These are phyloP conservation scores for Propithecus coquereli DNA, from an alignment of 2,113 vertebrate genomes.

Conservation along the genomic window DNA sequence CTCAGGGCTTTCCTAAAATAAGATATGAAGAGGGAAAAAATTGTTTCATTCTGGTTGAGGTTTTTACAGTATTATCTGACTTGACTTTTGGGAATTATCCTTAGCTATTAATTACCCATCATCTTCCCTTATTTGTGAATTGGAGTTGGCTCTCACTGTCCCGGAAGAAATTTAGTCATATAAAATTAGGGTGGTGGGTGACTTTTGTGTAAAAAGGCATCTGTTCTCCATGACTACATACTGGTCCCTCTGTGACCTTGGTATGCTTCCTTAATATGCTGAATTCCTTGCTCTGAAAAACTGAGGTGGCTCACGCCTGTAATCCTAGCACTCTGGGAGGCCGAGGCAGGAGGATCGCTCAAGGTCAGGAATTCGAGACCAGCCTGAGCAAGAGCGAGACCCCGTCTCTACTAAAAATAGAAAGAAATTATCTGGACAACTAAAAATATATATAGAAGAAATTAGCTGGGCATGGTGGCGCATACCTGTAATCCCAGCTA, in stretches of 20 bases:
- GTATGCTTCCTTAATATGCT: background rate
- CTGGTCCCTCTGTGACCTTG: background rate
- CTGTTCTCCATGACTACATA: background rate
- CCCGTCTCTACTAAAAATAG: too few species aligned
- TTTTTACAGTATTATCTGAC: background rate
- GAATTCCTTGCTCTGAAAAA: conserved; percentile 26
- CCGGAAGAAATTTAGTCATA: background rate
- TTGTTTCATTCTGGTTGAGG: background rate
- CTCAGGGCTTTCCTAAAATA: conserved; percentile 37
- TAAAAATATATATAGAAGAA: too few species aligned
- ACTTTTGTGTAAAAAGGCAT: background rate
- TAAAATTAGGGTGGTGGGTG: background rate
- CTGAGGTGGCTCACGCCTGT: background rate
- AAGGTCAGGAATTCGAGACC: too few species aligned
- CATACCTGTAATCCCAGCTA: too few species aligned
- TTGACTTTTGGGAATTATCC: background rate
- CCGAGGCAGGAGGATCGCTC: too few species aligned
- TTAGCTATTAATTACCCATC: background rate
- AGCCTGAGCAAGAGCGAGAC: too few species aligned
- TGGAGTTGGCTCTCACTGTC: background rate
- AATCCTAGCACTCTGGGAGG: too few species aligned
- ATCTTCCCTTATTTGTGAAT: background rate
- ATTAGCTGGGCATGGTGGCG: too few species aligned
- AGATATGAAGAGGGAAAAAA: background rate
- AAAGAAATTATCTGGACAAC: too few species aligned